These are phyloP conservation scores for Dysmachus trigonus DNA, from an alignment of 2,888 invertebrate species.

Conservation along the genomic window DNA sequence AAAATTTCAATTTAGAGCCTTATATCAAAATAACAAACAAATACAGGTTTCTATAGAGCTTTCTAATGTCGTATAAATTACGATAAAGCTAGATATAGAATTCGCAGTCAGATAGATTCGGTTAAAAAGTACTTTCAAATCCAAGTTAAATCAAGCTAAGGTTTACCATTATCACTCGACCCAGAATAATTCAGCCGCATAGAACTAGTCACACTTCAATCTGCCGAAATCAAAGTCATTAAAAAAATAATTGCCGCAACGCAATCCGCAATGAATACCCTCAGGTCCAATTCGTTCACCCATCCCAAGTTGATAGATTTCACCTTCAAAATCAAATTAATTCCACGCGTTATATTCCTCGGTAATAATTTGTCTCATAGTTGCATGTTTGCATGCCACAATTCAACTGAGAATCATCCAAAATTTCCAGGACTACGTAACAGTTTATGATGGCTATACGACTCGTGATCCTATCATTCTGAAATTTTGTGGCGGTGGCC, in stretches of 20 bases:
- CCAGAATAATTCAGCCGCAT: not conserved
- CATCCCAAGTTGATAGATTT: not conserved
- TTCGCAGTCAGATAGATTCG: not conserved
- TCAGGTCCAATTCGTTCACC: not conserved
- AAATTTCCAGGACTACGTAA: constrained; percentile 77
- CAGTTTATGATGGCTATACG: constrained; percentile 88
- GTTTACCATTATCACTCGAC: not conserved
- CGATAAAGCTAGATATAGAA: not conserved
- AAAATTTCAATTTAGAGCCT: too few species aligned
- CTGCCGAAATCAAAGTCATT: not conserved
- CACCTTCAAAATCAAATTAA: not conserved
- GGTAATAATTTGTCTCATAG: not conserved
- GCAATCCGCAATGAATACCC: not conserved
- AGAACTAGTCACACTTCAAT: not conserved
- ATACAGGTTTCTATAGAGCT: too few species aligned
- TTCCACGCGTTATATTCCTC: not conserved
- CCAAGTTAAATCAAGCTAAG: not conserved
- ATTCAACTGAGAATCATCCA: not conserved
- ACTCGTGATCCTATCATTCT: constrained; percentile 86
- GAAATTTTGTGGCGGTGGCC: constrained; percentile 90
- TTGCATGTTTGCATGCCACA: not conserved
- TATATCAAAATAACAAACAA: too few species aligned
- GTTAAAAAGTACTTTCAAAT: not conserved
- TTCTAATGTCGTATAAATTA: not conserved
- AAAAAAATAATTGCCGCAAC: not conserved